A percentile compares a stretch with the other conserved stretches of the same genome.
Evolutionary conservation across 2,888 invertebrate species (phyloP).

Genomic region (Emmelina monodactyla): DNA sequence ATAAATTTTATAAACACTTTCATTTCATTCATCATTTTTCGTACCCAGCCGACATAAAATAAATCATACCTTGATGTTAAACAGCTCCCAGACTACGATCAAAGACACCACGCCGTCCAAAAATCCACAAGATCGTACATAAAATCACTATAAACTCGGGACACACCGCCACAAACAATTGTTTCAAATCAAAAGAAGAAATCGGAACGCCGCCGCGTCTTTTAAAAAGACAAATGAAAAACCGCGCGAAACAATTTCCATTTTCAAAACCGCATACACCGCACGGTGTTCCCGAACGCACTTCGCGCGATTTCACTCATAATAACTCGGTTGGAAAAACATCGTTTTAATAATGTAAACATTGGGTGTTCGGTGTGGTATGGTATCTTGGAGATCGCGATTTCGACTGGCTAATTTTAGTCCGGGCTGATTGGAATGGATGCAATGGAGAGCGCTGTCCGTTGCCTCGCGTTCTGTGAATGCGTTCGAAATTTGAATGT

Average conservation of each 20-base stretch:
- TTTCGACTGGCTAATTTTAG: conserved; percentile 60
- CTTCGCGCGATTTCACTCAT: conserved; percentile 28
- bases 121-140: background rate
- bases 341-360: conserved; percentile 27
- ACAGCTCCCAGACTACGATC: background rate
- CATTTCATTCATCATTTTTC: background rate
- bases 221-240: background rate
- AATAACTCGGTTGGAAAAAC: conserved; percentile 40
- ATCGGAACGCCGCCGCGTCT: background rate
- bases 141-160: no score
- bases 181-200: background rate
- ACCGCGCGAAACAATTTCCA: conserved; percentile 11
- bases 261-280: conserved; percentile 13
- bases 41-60: background rate
- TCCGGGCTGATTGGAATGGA: conserved; percentile 28
- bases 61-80: conserved; percentile 13
- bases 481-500: background rate
- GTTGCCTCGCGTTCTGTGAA: background rate
- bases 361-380: conserved; percentile 24
- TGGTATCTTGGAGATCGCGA: conserved; percentile 46
- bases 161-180: background rate
- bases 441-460: conserved; percentile 14
- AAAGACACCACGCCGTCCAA: background rate
- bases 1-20: no score
- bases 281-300: conserved; percentile 11